Conservation (phyloP, 2,888 invertebrate species). For the Pinctada fucata region DNA sequence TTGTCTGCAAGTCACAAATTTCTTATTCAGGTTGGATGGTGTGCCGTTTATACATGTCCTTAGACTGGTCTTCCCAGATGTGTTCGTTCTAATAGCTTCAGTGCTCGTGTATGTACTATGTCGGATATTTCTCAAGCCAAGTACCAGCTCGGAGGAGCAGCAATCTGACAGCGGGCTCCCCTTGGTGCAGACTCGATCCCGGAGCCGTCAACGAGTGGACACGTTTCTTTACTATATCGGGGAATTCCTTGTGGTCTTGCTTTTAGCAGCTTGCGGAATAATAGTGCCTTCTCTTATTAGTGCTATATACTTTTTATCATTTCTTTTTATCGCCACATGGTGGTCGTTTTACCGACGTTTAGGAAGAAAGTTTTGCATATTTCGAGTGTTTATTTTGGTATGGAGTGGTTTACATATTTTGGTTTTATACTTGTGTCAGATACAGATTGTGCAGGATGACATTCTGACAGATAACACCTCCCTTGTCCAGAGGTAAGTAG, state of each 20-base stretch:
- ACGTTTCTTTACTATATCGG: conserved; percentile 61
- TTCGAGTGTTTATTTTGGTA: conserved; percentile 77
- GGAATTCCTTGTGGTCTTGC: conserved; percentile 61
- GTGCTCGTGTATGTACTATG: conserved; percentile 65
- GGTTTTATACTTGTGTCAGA: conserved; percentile 88
- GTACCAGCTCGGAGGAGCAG: conserved; percentile 31
- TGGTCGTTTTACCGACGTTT: conserved; percentile 86
- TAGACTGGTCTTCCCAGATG: conserved; percentile 72
- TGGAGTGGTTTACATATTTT: conserved; percentile 87
- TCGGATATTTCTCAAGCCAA: conserved; percentile 48
- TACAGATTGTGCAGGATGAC: conserved; percentile 86
- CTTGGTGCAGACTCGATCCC: conserved; percentile 17
- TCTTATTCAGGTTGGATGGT: conserved; percentile 60
- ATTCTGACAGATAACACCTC: conserved; percentile 81
- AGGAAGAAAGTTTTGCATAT: conserved; percentile 84
- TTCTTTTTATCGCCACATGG: conserved; percentile 87
- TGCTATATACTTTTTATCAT: conserved; percentile 90
- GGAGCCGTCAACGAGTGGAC: conserved; percentile 44
- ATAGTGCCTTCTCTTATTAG: conserved; percentile 90
- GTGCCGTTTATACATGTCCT: conserved; percentile 61
- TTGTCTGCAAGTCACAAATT: neutral
- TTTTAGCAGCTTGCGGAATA: conserved; percentile 80
- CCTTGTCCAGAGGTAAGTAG: conserved; percentile 85
- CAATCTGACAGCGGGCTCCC: conserved; percentile 38
- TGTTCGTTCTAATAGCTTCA: conserved; percentile 63